Percentiles rank a stretch among this genome's conserved stretches.
phyloP scores from a whole-genome alignment of 2,113 vertebrate species.

The Microtus ochrogaster region DNA sequence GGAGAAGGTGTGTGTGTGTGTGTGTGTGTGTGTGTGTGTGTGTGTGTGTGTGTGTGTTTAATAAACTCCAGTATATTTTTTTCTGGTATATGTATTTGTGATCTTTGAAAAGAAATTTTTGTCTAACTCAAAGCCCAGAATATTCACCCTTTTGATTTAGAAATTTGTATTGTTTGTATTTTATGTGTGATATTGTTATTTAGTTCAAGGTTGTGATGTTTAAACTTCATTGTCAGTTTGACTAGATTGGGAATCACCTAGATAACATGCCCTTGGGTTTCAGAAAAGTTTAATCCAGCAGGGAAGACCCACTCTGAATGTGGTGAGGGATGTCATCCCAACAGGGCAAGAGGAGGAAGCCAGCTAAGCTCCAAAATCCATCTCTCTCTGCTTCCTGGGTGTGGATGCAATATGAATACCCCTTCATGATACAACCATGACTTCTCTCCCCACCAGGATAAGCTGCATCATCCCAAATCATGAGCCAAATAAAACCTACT shows the following conservation, averaged over 20 bases:
- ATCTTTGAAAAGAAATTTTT: background rate
- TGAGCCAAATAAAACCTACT: background rate
- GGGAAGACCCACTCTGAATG: background rate
- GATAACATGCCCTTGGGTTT: background rate
- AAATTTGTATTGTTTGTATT: too few species aligned
- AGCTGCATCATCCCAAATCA: background rate
- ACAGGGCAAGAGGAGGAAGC: background rate
- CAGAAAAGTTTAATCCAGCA: background rate
- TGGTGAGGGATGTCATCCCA: background rate
- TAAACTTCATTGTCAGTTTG: background rate
- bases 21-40: background rate
- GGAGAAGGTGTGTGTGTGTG: background rate
- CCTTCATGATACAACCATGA: background rate
- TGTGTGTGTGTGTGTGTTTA: background rate
- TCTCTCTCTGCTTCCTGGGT: background rate
- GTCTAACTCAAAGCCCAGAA: background rate
- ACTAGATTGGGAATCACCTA: background rate
- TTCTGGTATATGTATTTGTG: background rate
- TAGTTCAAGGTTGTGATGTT: background rate
- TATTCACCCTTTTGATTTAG: background rate
- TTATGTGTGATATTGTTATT: background rate
- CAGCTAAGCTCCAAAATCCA: background rate
- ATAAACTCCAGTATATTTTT: background rate
- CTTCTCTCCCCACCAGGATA: background rate
- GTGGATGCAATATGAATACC: background rate